phyloP scores from a whole-genome alignment of 2,113 vertebrate genomes.

The Gopherus evgoodei region DNA sequence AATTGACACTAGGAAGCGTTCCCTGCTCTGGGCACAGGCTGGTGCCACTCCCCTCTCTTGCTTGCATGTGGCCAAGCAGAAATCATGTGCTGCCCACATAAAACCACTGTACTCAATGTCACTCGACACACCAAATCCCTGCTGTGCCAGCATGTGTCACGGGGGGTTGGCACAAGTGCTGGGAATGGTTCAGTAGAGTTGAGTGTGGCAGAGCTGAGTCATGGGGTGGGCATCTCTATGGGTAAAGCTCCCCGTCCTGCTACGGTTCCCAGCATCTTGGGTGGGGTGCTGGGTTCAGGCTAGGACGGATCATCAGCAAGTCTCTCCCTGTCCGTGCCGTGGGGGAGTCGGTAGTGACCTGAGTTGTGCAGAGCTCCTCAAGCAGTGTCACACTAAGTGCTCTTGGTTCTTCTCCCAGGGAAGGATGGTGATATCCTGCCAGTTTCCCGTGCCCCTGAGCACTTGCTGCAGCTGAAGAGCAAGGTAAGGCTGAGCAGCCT shows the following conservation, averaged over 20 bases:
- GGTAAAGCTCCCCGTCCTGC: background rate
- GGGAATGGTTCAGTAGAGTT: background rate
- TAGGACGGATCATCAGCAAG: background rate
- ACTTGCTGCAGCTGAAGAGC: constrained; percentile 91
- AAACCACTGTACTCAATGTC: background rate
- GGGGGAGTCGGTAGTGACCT: rapidly evolving
- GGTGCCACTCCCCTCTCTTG: background rate
- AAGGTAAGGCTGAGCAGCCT: constrained; percentile 82
- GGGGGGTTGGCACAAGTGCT: background rate
- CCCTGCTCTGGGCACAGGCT: too few relatives aligned
- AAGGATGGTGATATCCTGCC: constrained; percentile 85
- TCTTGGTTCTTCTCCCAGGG: constrained; percentile 76
- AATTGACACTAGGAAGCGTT: too few relatives aligned
- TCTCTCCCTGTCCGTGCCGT: background rate
- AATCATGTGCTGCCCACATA: background rate
- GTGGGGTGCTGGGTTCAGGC: background rate
- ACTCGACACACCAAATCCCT: background rate
- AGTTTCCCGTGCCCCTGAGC: constrained; percentile 88
- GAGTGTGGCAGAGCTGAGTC: background rate
- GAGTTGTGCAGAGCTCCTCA: rapidly evolving
- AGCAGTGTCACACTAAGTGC: rapidly evolving
- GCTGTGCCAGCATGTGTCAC: background rate
- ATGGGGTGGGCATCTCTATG: too few relatives aligned
- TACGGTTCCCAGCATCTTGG: too few relatives aligned
- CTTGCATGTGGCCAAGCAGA: background rate